Conservation (phyloP, 1,140 invertebrate species). For the Sitophilus oryzae region DNA sequence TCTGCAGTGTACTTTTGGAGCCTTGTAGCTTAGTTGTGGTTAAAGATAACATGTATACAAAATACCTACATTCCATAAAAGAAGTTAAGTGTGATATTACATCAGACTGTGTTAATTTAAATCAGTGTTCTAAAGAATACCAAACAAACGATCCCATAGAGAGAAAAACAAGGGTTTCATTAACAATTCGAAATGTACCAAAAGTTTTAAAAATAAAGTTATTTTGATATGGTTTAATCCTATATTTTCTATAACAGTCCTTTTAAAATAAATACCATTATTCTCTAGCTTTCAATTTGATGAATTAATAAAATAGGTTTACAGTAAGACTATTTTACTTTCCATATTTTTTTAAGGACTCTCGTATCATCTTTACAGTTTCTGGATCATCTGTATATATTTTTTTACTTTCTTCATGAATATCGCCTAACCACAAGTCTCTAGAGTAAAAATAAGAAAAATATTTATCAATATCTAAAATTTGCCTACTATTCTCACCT, state of each 20-base stretch:
- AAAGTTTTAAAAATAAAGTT: constrained; percentile 78
- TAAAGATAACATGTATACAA: constrained; percentile 73
- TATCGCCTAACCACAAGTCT: constrained; percentile 19
- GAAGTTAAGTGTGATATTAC: constrained; percentile 68
- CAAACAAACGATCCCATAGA: constrained; percentile 51
- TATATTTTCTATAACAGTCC: neutral
- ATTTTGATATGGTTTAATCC: constrained; percentile 21
- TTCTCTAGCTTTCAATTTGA: neutral
- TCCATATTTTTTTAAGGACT: neutral
- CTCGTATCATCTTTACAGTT: neutral
- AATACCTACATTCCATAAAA: constrained; percentile 85
- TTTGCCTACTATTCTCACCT: constrained; percentile 18
- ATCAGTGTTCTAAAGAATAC: constrained; percentile 53
- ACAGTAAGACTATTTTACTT: too few species aligned
- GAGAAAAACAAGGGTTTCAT: constrained; percentile 73
- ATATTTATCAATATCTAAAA: neutral
- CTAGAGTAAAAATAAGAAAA: constrained; percentile 10
- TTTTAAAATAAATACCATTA: neutral
- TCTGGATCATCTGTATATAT: constrained; percentile 8
- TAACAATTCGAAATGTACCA: constrained; percentile 91
- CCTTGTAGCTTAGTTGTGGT: constrained; percentile 83
- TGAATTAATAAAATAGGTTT: too few species aligned
- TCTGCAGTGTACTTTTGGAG: constrained; percentile 73
- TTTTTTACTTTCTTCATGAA: constrained; percentile 16
- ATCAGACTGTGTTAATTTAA: constrained; percentile 63